Base-by-base conservation (phyloP, 2,888 invertebrate species). In the Drepana falcataria region DNA sequence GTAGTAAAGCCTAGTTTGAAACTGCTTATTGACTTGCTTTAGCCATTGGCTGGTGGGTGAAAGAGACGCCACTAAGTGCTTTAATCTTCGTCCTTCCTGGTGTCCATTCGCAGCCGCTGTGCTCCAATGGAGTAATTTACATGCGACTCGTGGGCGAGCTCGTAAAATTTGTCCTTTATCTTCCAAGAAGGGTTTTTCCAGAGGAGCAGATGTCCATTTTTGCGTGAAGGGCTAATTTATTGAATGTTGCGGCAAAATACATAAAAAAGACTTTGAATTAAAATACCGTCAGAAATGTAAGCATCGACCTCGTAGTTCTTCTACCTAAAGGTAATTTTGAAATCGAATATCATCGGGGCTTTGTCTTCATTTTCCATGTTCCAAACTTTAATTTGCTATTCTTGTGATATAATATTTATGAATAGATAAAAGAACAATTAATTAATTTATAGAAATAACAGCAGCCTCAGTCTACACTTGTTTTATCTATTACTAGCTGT, bases 141-240 rank as follows among this genome's bases (percentile, higher is more conserved):
- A 90, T 89, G 88, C 88, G 80, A 74, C 79, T 83, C 85, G 86
- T 86, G 82, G 84, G 83, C 83, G 84, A 77, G 76, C 77, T 84
- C 89, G 88, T 89, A 90, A 88, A 90, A 89, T 90, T 85, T 78
- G 85, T 87, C 87, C 85, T 87, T 87, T 86, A 85, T 83, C 85
- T 85, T 85, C 79, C 75, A 83, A 83, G 83, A 73, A 83, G 79
- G 81, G 75, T 68, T 82, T 85, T 85, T 83, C 71, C 79, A 73
- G 73, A 79, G 81, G 77, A 87, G 77, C 87, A 87, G 85, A 87
- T 89, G 87, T 85, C 83, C 80, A 85, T 86, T 88, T 88, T 86
- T 83, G 76, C 83, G 77, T 79, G 81, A 83, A 82, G 79, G 82
- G 74, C 84, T 86, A 87, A 88, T 87, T 87, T 88, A 89, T 89